Evolutionary conservation across 2,113 vertebrate species (phyloP).

Genomic region (Bufo bufo): DNA sequence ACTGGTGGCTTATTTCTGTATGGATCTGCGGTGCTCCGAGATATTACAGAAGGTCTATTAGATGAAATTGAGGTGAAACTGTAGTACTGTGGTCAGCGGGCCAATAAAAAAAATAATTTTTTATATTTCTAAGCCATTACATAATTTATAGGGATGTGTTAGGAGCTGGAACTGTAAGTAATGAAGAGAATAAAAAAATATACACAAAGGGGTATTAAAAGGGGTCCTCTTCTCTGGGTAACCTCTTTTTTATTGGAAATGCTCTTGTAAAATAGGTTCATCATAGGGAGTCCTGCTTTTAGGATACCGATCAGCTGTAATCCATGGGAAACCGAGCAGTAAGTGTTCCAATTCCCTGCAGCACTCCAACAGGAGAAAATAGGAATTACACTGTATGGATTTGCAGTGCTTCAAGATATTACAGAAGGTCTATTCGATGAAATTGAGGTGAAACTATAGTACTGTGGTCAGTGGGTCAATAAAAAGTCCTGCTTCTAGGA

Average conservation of each 20-base stretch:
- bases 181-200: not conserved
- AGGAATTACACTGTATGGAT: conserved; percentile 26
- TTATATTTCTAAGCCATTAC: conserved; percentile 13
- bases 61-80: conserved; percentile 41
- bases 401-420: conserved; percentile 24
- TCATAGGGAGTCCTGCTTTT: no score
- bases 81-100: conserved; percentile 11
- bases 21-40: conserved; percentile 23
- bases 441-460: conserved; percentile 26
- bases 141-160: conserved; percentile 17
- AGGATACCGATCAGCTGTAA: no score
- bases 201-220: not conserved
- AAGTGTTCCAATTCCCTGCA: no score
- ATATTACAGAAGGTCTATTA: conserved; percentile 40
- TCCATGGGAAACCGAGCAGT: no score
- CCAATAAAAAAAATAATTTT: conserved; percentile 29
- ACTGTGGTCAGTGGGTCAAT: conserved; percentile 23
- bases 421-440: conserved; percentile 38
- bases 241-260: no score
- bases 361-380: no score
- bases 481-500: not conserved
- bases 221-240: no score
- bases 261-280: no score
- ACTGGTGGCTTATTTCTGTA: conserved; percentile 45
- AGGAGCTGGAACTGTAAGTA: not conserved